Percentiles rank a stretch among this genome's conserved stretches.
Conservation (phyloP, 2,113 vertebrate genomes). For the Telmatochromis sp. region DNA sequence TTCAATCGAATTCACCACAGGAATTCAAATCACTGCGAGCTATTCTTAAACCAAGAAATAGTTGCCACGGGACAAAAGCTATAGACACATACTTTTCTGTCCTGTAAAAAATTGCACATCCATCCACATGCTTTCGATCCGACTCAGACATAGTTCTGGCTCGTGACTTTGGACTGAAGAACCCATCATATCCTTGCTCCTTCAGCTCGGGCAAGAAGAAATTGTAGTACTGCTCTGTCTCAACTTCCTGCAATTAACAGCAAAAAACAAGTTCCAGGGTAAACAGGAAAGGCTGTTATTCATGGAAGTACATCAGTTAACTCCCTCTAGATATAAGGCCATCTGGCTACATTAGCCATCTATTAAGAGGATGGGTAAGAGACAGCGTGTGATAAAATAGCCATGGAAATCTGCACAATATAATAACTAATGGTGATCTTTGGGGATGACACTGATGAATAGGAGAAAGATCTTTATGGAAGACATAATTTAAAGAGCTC, state of each 20-base stretch:
- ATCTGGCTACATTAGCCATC: not conserved
- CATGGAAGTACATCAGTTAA: not conserved
- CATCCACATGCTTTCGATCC: slow-evolving; percentile 95
- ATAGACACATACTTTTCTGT: slow-evolving; percentile 83
- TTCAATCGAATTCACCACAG: not conserved
- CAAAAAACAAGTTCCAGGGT: not conserved
- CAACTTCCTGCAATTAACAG: slow-evolving; percentile 81
- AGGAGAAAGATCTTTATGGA: not conserved
- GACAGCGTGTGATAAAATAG: not conserved
- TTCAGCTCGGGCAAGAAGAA: slow-evolving; percentile 95
- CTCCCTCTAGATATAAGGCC: no score
- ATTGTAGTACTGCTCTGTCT: slow-evolving; percentile 95
- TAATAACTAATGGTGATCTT: not conserved
- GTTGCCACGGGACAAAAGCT: not conserved
- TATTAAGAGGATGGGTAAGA: not conserved
- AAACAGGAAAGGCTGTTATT: not conserved
- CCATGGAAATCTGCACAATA: not conserved
- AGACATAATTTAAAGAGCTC: not conserved
- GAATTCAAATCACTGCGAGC: not conserved
- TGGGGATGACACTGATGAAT: not conserved
- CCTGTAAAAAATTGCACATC: slow-evolving; percentile 96
- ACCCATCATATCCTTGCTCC: slow-evolving; percentile 94
- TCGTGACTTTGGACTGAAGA: slow-evolving; percentile 98
- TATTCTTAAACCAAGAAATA: not conserved
- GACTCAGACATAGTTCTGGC: slow-evolving; percentile 97